Conservation (phyloP, 2,113 vertebrate genomes). For the Vulpes lagopus region DNA sequence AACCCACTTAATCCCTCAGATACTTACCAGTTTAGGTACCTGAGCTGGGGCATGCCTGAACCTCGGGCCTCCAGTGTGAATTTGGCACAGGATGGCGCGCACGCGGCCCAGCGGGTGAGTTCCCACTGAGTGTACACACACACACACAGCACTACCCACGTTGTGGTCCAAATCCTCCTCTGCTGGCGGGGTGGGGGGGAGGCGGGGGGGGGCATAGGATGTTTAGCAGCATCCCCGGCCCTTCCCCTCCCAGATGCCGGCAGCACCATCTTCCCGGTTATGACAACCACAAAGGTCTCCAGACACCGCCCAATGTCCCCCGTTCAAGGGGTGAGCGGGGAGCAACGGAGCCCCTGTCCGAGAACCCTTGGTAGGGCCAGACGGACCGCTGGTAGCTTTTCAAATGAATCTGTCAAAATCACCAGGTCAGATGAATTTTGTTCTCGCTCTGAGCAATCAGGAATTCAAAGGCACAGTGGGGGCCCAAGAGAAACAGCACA, state of each 20-base stretch:
- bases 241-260: neutral
- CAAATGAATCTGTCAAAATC: conserved; percentile 31
- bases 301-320: neutral
- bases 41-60: conserved; percentile 51
- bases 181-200: rapidly evolving
- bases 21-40: conserved; percentile 25
- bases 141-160: rapidly evolving
- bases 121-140: neutral
- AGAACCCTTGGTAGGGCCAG: neutral
- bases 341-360: rapidly evolving
- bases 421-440: conserved; percentile 26
- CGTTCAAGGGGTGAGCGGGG: neutral
- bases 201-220: too few relatives aligned
- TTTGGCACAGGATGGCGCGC: neutral
- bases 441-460: conserved; percentile 65
- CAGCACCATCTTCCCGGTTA: neutral
- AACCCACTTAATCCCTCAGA: conserved; percentile 22
- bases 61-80: neutral
- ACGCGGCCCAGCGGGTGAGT: too few relatives aligned
- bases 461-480: conserved; percentile 65
- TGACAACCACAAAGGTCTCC: neutral
- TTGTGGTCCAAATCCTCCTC: neutral
- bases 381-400: neutral
- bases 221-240: too few relatives aligned
- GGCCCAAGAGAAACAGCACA: conserved; percentile 61